Base-by-base conservation (phyloP, 2,888 invertebrate species). In the Buathra laborator region DNA sequence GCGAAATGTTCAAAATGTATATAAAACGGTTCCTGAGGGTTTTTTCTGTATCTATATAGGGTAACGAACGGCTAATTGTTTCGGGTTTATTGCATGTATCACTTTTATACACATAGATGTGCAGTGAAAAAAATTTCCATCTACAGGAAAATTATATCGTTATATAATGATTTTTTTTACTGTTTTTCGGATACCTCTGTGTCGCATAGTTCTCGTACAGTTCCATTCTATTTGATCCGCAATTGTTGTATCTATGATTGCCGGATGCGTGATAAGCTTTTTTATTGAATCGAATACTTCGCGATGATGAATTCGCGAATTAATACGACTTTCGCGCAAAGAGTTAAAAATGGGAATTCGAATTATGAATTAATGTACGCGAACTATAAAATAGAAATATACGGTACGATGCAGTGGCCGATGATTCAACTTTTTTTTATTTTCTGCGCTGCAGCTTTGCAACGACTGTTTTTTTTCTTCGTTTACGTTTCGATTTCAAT, bases 71-170 rank as follows among this genome's bases (percentile, higher is more conserved):
- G 29, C 44, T 10, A 29, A 74, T 53, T 24, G 44, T 16, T 48
- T 29, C 62, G 62, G 46, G 29, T 74, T 74, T 59, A 62, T 62
- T 62, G 74, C 74, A 59, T 46, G 46, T 24, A 4, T 53, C 29
- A 71, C 43, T 62, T 24, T 29, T 12, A 9, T 10, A 1, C 4
- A 1, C 2, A 59, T 59, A 59, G 59, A 59, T 12, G 56, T 56
- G 24, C 56, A 19, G 56, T 56, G 10, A 9, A 0, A 7, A 7
- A 56, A 10, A 19, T 53, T 24, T 56, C 24, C 56, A 24, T 56
- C 9, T 24, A 24, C 56, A 59, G 53, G 53, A 53, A 9, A 53
- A 53, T 24, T 29, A 10, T 29, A 10, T 29, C 59, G 4, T 19
- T 29, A 3, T 59, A 29, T 59, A 19, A 53, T 59, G 12, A 9